Conservation (phyloP, 2,113 vertebrate genomes). For the Chaetura pelagica region DNA sequence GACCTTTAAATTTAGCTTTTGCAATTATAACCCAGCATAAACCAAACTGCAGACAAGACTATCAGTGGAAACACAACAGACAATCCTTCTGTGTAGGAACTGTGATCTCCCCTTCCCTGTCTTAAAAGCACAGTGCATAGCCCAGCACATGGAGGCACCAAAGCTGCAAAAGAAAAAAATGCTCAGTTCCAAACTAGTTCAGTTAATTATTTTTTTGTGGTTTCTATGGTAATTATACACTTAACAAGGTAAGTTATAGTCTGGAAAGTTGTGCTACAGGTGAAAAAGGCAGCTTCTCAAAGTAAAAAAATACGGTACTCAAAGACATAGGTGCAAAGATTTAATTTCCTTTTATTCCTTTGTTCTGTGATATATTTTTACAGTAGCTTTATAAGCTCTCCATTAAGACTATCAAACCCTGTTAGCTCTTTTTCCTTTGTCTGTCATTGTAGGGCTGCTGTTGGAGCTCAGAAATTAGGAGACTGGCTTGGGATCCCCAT, state of each 20-base stretch:
- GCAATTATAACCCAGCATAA: fast-evolving
- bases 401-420: neutral
- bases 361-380: neutral
- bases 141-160: neutral
- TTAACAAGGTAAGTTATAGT: neutral
- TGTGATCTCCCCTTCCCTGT: neutral
- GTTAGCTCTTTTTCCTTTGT: neutral
- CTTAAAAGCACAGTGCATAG: neutral
- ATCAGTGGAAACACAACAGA: neutral
- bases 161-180: neutral
- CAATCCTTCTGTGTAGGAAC: neutral
- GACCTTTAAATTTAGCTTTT: slow-evolving; percentile 6
- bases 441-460: neutral
- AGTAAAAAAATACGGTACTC: neutral
- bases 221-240: neutral
- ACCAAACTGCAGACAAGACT: neutral
- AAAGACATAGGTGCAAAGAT: neutral
- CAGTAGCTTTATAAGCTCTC: neutral
- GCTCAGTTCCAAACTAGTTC: neutral
- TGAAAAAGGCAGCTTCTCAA: neutral
- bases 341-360: neutral
- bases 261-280: neutral
- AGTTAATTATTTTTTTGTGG: neutral
- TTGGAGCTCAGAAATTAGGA: neutral
- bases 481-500: neutral